Evolutionary conservation across 64 coral and sea anemone species (phyloP).

Genomic region (Anthopleura sola): DNA sequence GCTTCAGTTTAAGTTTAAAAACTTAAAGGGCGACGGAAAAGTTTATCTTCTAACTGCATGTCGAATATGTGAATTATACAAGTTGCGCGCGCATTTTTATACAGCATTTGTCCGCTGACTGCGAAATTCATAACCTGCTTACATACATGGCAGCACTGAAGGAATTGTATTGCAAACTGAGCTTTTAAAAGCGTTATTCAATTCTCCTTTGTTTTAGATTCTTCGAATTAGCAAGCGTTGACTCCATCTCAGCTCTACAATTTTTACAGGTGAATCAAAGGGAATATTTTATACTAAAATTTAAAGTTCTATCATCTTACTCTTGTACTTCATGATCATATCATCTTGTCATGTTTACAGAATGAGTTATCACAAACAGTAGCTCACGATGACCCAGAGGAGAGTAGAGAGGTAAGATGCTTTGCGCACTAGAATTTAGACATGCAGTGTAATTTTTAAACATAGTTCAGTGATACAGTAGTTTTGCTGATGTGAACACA

Average conservation of each 20-base stretch:
- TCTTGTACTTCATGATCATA: neutral
- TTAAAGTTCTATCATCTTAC: too few relatives aligned
- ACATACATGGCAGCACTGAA: neutral
- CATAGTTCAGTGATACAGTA: neutral
- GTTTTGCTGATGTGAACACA: too few relatives aligned
- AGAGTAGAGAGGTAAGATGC: constrained; percentile 41
- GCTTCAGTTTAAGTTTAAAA: too few relatives aligned
- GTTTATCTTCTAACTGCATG: too few relatives aligned
- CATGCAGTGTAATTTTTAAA: neutral
- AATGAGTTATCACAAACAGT: constrained; percentile 56
- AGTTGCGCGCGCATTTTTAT: neutral
- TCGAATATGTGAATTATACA: too few relatives aligned
- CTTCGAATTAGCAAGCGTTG: neutral
- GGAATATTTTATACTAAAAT: neutral
- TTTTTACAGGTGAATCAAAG: constrained; percentile 17
- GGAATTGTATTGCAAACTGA: too few relatives aligned
- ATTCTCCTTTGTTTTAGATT: neutral
- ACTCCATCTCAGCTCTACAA: constrained; percentile 10
- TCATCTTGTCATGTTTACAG: neutral
- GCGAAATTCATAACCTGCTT: too few relatives aligned
- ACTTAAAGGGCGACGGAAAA: too few relatives aligned
- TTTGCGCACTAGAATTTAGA: neutral
- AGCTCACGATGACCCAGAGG: constrained; percentile 45
- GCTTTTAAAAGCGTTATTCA: neutral
- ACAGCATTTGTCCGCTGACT: neutral